Evolutionary conservation across 2,113 vertebrate genomes (phyloP), one percentile per base, ranked within the genome.

Genomic region (Indicator maculatus): DNA sequence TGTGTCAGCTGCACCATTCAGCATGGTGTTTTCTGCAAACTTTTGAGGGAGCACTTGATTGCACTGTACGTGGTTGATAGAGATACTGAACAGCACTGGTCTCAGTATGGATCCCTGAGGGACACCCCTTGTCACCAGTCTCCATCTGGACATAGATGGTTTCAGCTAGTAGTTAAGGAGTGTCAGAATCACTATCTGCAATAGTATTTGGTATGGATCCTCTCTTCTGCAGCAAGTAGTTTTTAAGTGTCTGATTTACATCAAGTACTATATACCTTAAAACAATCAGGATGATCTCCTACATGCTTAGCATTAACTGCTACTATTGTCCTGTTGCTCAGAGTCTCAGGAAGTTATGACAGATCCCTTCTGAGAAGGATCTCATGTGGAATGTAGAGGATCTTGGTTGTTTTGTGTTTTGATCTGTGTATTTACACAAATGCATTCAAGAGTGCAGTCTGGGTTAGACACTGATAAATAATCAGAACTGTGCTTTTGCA

Each of bases 121-220:
- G 24, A 17, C 36, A 27, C 16, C 60, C 9, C 60, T 38, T 38
- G 60, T 63, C 36, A 39, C 36, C 24, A 10, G 26, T 63, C 33
- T 63, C 15, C 24, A 38, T 11, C 15, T 58, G 28, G 9, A 58
- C 56, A 31, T 58, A 9, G 15, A 27, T 16, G 36, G n/a, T 66
- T 45, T 36, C 33, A 44, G 14, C 47, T 33, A 33, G 19, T 28
- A 36, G 41, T 6, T n/a, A 19, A 17, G 4, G 16, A n/a, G 8
- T 1, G 4, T 26, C n/a, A 11, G 24, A 59, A 13, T 28, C 16
- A 21, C 27, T 0, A 2, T 53, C 52, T 69, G 47, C 4, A 8
- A 1, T 12, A 0, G 19, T 45, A 26, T n/a, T 28, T 2, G 4
- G 30, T 20, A 16, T 0, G 0, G 27, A 8, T 31, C 38, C 16